These are phyloP conservation scores for Brachionus sp. DNA, from an alignment of 1,140 invertebrate genomes.

Conservation along the genomic window DNA sequence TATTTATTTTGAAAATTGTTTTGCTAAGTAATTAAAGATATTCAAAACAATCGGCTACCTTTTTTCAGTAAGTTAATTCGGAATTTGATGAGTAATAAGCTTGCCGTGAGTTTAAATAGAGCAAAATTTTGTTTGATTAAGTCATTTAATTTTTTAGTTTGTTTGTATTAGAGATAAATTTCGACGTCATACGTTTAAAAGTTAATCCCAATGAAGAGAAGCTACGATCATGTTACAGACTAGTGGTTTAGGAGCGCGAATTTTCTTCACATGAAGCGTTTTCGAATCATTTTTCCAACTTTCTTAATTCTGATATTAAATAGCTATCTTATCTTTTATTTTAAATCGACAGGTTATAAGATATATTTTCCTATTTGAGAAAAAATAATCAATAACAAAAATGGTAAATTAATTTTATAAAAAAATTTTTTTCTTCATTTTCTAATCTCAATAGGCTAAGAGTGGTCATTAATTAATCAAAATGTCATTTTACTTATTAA, in stretches of 20 bases:
- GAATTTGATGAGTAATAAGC: neutral
- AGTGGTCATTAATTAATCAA: neutral
- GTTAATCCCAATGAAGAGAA: neutral
- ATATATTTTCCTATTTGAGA: too few species aligned
- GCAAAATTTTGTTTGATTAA: neutral
- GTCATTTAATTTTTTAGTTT: neutral
- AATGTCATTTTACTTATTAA: neutral
- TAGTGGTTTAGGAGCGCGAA: neutral
- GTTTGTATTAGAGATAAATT: neutral
- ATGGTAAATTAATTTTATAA: neutral
- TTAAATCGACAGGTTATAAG: too few species aligned
- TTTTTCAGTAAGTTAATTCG: neutral
- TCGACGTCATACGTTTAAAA: slow-evolving; percentile 7
- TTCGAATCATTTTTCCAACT: neutral
- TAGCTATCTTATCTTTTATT: neutral
- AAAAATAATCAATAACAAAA: neutral
- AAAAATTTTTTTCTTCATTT: neutral
- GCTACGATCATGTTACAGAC: neutral
- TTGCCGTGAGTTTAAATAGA: neutral
- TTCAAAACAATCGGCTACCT: neutral
- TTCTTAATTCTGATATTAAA: neutral
- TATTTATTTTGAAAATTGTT: neutral
- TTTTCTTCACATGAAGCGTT: neutral
- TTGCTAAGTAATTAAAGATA: neutral
- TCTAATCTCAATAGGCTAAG: neutral